A percentile compares a stretch with the other conserved stretches of the same genome.
These are phyloP conservation scores for Apoderus coryli DNA, from an alignment of 2,888 invertebrate species.

Conservation along the genomic window DNA sequence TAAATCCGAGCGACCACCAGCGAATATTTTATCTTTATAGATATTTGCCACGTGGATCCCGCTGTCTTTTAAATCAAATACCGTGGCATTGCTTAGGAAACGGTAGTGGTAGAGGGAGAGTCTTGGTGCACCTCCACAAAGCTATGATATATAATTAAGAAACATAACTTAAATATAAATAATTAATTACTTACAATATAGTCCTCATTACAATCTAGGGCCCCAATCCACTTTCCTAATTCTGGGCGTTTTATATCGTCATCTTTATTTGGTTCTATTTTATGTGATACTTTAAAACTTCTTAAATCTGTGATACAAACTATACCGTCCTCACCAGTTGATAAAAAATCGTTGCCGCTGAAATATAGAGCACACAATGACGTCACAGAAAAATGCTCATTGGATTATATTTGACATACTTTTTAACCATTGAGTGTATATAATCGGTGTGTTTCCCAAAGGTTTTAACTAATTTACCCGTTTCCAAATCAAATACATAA, in stretches of 20 bases:
- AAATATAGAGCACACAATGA: conserved; percentile 7
- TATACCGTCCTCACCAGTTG: conserved; percentile 75
- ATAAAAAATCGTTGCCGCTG: conserved; percentile 54
- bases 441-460: conserved; percentile 65
- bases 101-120: conserved; percentile 81
- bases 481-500: conserved; percentile 63
- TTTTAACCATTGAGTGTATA: conserved; percentile 59
- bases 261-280: conserved; percentile 56
- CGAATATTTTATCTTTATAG: conserved; percentile 62
- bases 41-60: conserved; percentile 66
- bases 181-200: conserved; percentile 54
- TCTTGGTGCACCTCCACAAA: conserved; percentile 83
- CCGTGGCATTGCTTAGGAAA: conserved; percentile 60
- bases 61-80: conserved; percentile 59
- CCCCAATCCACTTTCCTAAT: conserved; percentile 80
- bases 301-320: conserved; percentile 69
- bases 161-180: not conserved
- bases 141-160: conserved; percentile 31
- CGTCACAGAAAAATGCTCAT: conserved; percentile 1
- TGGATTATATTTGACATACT: conserved; percentile 35
- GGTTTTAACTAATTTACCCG: conserved; percentile 48
- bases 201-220: conserved; percentile 66
- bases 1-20: conserved; percentile 52
- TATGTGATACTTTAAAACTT: conserved; percentile 44
- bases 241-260: conserved; percentile 54